Conservation (phyloP, 2,797 vertebrate species). For the Mormyrus proboscirostris region DNA sequence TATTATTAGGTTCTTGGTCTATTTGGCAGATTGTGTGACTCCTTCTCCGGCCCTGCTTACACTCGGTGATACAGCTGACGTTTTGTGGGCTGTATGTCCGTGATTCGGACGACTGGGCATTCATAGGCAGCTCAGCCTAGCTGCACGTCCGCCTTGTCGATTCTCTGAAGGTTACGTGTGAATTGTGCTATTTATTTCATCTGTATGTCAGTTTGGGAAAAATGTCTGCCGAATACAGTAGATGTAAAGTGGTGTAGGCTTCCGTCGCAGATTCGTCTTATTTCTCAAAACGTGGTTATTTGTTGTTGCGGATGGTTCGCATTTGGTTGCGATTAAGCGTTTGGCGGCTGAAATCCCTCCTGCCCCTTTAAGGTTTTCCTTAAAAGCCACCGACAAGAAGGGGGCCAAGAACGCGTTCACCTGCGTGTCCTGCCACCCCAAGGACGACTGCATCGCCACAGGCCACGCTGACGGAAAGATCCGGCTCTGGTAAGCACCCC, state of each 20-base stretch:
- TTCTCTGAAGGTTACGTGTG: background rate
- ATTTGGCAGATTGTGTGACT: background rate
- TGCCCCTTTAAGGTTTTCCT: constrained; percentile 73
- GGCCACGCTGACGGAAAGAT: constrained; percentile 90
- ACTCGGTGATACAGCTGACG: background rate
- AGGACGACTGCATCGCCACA: constrained; percentile 84
- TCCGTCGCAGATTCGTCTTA: background rate
- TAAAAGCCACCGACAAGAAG: constrained; percentile 65
- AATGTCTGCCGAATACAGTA: background rate
- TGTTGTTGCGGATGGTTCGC: background rate
- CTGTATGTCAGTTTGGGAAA: background rate
- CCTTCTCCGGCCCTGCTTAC: background rate
- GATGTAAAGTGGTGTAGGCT: background rate
- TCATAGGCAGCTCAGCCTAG: background rate
- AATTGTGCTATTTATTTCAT: background rate
- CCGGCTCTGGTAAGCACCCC: constrained; percentile 74
- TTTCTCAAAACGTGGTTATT: background rate
- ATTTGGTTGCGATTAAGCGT: constrained; percentile 52
- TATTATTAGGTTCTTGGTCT: background rate
- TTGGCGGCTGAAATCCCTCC: constrained; percentile 85
- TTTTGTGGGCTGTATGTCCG: background rate
- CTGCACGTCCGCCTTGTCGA: background rate
- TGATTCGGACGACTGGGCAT: background rate
- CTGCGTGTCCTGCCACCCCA: constrained; percentile 81
- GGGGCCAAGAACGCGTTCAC: constrained; percentile 69